Base-by-base conservation (phyloP, 2,113 vertebrate genomes). In the Microcebus lehilahytsara region DNA sequence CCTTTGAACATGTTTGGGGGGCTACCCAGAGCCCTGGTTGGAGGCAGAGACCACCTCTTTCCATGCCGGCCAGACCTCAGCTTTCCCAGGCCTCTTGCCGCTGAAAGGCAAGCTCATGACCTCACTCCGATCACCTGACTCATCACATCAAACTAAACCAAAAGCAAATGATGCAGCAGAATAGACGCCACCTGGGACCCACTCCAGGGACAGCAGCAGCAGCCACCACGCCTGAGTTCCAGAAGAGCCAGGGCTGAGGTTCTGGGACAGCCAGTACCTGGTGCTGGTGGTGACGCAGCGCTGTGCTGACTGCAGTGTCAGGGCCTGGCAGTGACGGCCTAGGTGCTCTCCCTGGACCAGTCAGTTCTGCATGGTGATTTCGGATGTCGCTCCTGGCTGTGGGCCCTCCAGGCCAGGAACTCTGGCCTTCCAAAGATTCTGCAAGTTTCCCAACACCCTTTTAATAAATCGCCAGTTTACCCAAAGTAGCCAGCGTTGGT, bases 81-180 rank as follows among this genome's bases (percentile, higher is more conserved):
- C 37, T 75, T 46, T 85, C 56, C 62, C 66, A 32, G 40, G 58
- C n/a, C 81, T 91, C 84, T 53, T 46, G 51, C 12, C 60, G 12
- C 40, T 46, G 46, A 58, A 85, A 40, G 25, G 78, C n/a, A 95
- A 85, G 71, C 34, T 23, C 0, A 0, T 74, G 62, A 58, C 49
- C 51, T 94, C 40, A 40, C 22, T 23, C 42, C 58, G 8, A 53
- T 75, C 85, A 80, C 83, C 27, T 0, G 7, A 16, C 64, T 79
- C 62, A 71, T 6, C 87, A 66, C 42, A 67, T 30, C 64, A 85
- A 72, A 69, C 19, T 22, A 64, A 92, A 91, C 49, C 1, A 4
- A 89, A 77, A 95, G 51, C 42, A 93, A 95, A 74, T 74, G 42
- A 75, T 20, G 56, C 56, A 40, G 62, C 17, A 34, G 49, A 42